phyloP scores from a whole-genome alignment of 2,888 invertebrate species.

The Aporophyla lueneburgensis region DNA sequence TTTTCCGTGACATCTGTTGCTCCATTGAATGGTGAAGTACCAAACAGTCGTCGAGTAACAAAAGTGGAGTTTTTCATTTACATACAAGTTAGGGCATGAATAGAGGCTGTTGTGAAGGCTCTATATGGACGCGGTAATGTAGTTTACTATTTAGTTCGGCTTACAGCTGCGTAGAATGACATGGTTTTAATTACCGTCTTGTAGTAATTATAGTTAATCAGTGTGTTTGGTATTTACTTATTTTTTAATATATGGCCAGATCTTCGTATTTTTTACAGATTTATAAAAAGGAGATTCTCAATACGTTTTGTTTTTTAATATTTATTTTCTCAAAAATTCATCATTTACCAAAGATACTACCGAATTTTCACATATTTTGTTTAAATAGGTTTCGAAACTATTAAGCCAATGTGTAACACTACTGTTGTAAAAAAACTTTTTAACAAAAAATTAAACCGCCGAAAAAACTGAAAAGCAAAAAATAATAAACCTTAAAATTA shows the following conservation, averaged over 20 bases:
- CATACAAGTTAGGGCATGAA: conserved; percentile 63
- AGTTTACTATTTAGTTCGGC: conserved; percentile 27
- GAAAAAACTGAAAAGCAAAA: too few species aligned
- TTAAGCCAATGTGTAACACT: neutral
- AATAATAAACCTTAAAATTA: too few species aligned
- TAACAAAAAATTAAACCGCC: too few species aligned
- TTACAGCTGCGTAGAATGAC: conserved; percentile 14
- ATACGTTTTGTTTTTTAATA: too few species aligned
- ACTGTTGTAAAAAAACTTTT: neutral
- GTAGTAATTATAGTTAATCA: conserved; percentile 17
- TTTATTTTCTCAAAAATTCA: too few species aligned
- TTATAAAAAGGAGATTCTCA: too few species aligned
- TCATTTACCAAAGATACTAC: too few species aligned
- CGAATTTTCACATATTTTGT: too few species aligned
- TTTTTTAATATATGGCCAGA: neutral
- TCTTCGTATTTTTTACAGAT: neutral
- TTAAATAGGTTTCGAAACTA: too few species aligned
- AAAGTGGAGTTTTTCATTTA: conserved; percentile 56
- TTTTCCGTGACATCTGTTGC: conserved; percentile 59
- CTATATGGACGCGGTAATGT: conserved; percentile 47
- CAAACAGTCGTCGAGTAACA: conserved; percentile 45
- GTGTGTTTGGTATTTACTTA: neutral
- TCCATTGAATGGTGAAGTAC: conserved; percentile 46
- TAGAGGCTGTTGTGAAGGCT: conserved; percentile 41
- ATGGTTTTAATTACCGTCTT: neutral